Evolutionary conservation across 37 sponge, comb jelly and placozoan species (phyloP).

Genomic region (Aplysina aerophoba): DNA sequence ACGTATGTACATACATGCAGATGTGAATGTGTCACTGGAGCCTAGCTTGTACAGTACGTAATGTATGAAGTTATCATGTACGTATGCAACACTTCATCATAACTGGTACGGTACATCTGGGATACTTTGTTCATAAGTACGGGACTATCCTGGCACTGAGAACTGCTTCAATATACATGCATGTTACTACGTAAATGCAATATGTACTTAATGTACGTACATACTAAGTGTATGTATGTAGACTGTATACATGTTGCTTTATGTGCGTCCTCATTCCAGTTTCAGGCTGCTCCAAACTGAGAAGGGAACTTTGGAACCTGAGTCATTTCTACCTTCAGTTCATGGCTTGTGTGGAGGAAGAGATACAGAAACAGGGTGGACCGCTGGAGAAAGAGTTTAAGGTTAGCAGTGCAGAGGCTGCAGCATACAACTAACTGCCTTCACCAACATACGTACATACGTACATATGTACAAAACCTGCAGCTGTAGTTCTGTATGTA

Average conservation of each 20-base stretch:
- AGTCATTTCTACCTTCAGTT: slow-evolving; percentile 79
- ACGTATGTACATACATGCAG: too few relatives aligned
- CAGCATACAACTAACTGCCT: not conserved
- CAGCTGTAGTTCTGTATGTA: not conserved
- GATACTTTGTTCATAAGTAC: too few relatives aligned
- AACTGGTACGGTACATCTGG: too few relatives aligned
- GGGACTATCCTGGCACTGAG: too few relatives aligned
- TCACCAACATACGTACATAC: not conserved
- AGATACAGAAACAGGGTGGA: slow-evolving; percentile 38
- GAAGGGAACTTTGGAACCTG: slow-evolving; percentile 38
- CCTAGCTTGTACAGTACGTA: too few relatives aligned
- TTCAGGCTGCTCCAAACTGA: slow-evolving; percentile 27
- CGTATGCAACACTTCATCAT: too few relatives aligned
- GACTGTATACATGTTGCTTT: not conserved
- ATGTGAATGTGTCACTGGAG: too few relatives aligned
- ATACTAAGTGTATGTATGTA: too few relatives aligned
- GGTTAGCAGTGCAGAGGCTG: slow-evolving; percentile 23
- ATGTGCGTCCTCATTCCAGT: not conserved
- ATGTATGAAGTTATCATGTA: too few relatives aligned
- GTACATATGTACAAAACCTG: not conserved
- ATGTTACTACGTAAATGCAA: too few relatives aligned
- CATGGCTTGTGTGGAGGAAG: slow-evolving; percentile 23
- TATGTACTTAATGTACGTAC: too few relatives aligned
- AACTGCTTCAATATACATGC: too few relatives aligned
- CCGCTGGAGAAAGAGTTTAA: slow-evolving; percentile 87